Percentiles rank a stretch among this genome's conserved stretches.
Evolutionary conservation across 2,113 vertebrate genomes (phyloP).

Genomic region (Takifugu flavidus): DNA sequence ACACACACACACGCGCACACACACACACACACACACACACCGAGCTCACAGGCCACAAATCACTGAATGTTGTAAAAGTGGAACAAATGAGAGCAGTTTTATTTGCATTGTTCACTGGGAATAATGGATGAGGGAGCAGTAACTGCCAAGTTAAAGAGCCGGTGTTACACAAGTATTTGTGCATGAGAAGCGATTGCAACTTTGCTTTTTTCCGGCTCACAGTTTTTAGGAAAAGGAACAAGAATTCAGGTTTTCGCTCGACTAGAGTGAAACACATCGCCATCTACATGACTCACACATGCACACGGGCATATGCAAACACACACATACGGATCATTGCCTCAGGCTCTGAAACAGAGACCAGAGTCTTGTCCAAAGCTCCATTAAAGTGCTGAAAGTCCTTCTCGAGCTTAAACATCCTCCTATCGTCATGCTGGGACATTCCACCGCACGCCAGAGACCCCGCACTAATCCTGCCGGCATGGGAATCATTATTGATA

Average conservation of each 20-base stretch:
- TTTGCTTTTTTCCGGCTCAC: slow-evolving; percentile 36
- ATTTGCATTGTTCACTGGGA: slow-evolving; percentile 60
- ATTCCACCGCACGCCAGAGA: slow-evolving; percentile 71
- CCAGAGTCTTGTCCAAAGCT: slow-evolving; percentile 61
- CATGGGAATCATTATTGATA: slow-evolving; percentile 79
- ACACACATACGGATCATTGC: slow-evolving; percentile 26
- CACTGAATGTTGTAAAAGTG: slow-evolving; percentile 45
- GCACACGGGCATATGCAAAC: slow-evolving; percentile 5
- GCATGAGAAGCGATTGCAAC: slow-evolving; percentile 18
- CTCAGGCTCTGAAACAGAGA: slow-evolving; percentile 64
- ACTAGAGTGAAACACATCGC: slow-evolving; percentile 24
- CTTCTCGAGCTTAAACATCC: slow-evolving; percentile 68
- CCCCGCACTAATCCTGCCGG: slow-evolving; percentile 71
- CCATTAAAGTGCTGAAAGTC: slow-evolving; percentile 68
- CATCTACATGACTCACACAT: slow-evolving; percentile 12
- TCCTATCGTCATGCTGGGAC: slow-evolving; percentile 71
- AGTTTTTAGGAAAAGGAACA: slow-evolving; percentile 35
- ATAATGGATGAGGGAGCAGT: slow-evolving; percentile 30
- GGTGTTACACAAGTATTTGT: slow-evolving; percentile 21
- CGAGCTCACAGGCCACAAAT: slow-evolving; percentile 46
- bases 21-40: slow-evolving; percentile 12
- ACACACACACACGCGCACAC: slow-evolving; percentile 4
- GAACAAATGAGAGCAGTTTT: slow-evolving; percentile 57
- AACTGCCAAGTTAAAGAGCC: slow-evolving; percentile 39
- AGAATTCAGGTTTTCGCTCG: slow-evolving; percentile 33